Evolutionary conservation across 92 coral and sea anemone species (phyloP).

Genomic region (Epizoanthus stellaris): DNA sequence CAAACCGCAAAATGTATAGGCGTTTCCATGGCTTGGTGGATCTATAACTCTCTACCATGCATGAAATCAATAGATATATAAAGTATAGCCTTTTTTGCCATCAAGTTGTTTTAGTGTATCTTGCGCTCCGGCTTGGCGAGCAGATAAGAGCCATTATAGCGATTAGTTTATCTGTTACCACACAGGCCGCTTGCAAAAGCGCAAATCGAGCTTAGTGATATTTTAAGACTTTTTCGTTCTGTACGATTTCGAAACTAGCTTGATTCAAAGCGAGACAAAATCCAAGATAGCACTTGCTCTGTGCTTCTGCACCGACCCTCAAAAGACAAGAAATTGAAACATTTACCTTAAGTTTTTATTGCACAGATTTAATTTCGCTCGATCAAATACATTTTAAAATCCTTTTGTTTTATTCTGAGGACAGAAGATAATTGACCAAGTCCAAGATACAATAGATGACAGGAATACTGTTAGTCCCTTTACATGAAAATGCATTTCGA

Average conservation of each 20-base stretch:
- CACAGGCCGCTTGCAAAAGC: conserved; percentile 14
- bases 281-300: neutral
- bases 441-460: too few relatives aligned
- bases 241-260: conserved; percentile 8
- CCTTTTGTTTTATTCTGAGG: too few relatives aligned
- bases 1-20: neutral
- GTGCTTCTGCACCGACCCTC: neutral
- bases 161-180: conserved; percentile 28
- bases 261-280: neutral
- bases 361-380: too few relatives aligned
- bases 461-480: too few relatives aligned
- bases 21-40: neutral
- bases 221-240: neutral
- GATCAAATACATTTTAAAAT: too few relatives aligned
- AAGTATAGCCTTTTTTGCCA: neutral
- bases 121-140: conserved; percentile 8
- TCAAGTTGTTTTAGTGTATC: conserved; percentile 4
- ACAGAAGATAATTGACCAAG: too few relatives aligned
- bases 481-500: too few relatives aligned
- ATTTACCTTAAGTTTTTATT: too few relatives aligned
- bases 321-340: neutral
- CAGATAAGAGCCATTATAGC: conserved; percentile 23
- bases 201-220: neutral
- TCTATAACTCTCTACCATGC: neutral
- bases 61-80: neutral